Evolutionary conservation across 2,888 invertebrate species (phyloP).

Genomic region (Caenorhabditis wallacei): DNA sequence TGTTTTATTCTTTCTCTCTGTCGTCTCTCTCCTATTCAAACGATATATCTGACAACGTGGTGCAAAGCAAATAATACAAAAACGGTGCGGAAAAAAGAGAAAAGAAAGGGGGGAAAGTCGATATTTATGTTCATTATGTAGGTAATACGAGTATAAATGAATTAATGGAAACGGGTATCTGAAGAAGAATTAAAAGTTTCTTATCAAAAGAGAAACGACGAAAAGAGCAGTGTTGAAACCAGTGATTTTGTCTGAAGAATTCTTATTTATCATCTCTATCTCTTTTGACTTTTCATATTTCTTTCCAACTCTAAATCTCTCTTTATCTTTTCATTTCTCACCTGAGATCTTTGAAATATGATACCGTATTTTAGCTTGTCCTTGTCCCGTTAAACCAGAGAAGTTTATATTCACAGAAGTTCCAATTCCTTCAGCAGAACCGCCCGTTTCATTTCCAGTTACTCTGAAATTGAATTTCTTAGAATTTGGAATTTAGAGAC

Average conservation of each 20-base stretch:
- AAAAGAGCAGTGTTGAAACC: not conserved
- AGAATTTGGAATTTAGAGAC: not conserved
- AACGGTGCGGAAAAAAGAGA: conserved; percentile 38
- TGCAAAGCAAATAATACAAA: conserved; percentile 54
- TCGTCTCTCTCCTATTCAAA: conserved; percentile 29
- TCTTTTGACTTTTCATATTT: not conserved
- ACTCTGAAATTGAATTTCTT: conserved; percentile 32
- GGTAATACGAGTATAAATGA: not conserved
- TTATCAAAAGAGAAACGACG: not conserved
- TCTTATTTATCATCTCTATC: conserved; percentile 6
- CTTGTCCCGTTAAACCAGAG: conserved; percentile 21
- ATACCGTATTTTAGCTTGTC: conserved; percentile 59
- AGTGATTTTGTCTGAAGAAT: conserved; percentile 13
- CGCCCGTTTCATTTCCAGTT: conserved; percentile 62
- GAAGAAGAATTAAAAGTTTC: not conserved
- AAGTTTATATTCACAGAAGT: conserved; percentile 52
- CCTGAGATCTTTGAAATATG: conserved; percentile 50
- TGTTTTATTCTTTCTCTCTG: conserved; percentile 41
- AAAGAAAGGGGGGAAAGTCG: not conserved
- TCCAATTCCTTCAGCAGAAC: conserved; percentile 52
- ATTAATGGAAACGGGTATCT: too few relatives aligned
- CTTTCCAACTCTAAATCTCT: conserved; percentile 4
- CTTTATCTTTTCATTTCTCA: conserved; percentile 6
- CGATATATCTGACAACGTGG: conserved; percentile 43
- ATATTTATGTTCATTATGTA: not conserved